Conservation (phyloP, 2,113 vertebrate species). For the Diadophis punctatus region DNA sequence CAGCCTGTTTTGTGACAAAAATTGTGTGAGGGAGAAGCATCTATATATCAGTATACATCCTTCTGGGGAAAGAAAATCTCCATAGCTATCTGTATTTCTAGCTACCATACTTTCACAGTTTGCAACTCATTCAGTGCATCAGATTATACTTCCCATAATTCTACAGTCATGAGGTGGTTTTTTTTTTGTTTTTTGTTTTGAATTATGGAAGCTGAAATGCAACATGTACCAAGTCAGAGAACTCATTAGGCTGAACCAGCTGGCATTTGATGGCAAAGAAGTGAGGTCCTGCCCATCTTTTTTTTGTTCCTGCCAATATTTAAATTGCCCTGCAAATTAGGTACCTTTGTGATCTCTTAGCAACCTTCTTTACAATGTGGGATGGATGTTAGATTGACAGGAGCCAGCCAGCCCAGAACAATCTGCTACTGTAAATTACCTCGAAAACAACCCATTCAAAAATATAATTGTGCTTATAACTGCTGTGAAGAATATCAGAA, state of each 20-base stretch:
- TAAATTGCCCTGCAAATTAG: not conserved
- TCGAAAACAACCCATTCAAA: constrained; percentile 21
- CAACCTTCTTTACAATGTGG: constrained; percentile 7
- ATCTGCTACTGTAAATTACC: constrained; percentile 32
- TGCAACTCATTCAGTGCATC: not conserved
- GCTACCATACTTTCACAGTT: not conserved
- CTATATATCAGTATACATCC: not conserved
- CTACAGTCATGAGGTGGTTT: not conserved
- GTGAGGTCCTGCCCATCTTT: not conserved
- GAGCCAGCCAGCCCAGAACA: constrained; percentile 40
- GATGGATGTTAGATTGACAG: constrained; percentile 29
- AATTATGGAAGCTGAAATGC: not conserved
- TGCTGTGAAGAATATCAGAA: not conserved
- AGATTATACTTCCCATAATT: not conserved
- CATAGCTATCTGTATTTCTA: not conserved
- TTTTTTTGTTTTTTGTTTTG: not conserved
- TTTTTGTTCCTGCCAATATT: not conserved
- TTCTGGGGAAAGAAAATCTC: not conserved
- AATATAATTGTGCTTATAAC: not conserved
- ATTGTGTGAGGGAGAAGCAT: not conserved
- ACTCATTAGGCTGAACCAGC: not conserved
- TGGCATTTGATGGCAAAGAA: constrained; percentile 29
- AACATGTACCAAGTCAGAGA: not conserved
- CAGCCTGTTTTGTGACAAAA: not conserved
- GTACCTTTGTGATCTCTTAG: not conserved